Evolutionary conservation across 2,888 invertebrate species (phyloP).

Genomic region (Melitaea athalia): DNA sequence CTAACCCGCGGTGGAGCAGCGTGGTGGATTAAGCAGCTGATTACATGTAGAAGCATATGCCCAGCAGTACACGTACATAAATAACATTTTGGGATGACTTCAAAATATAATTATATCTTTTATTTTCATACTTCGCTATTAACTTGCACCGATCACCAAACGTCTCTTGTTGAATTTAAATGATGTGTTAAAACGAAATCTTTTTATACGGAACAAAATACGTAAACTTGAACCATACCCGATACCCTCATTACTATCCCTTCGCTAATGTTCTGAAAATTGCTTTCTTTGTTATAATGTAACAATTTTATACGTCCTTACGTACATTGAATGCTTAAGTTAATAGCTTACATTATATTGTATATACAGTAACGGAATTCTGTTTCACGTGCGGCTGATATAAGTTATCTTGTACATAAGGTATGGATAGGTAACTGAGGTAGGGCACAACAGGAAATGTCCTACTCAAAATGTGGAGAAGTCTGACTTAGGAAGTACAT

Average conservation of each 20-base stretch:
- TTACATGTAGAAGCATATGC: too few species aligned
- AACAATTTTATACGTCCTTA: slow-evolving; percentile 28
- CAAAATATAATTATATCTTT: neutral
- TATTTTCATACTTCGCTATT: neutral
- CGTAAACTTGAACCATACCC: slow-evolving; percentile 53
- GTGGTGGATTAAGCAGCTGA: too few species aligned
- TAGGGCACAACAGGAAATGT: too few species aligned
- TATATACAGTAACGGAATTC: neutral
- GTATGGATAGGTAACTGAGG: too few species aligned
- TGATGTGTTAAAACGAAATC: slow-evolving; percentile 62
- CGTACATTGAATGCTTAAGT: slow-evolving; percentile 15
- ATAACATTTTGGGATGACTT: too few species aligned
- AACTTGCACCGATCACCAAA: slow-evolving; percentile 34
- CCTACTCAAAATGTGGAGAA: too few species aligned
- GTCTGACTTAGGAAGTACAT: too few species aligned
- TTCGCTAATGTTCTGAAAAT: slow-evolving; percentile 36
- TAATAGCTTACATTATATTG: slow-evolving; percentile 1
- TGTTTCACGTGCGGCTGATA: too few species aligned
- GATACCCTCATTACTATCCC: slow-evolving; percentile 44
- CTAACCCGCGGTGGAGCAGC: too few species aligned
- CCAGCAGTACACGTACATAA: too few species aligned
- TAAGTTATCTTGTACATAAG: too few species aligned
- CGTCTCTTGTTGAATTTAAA: slow-evolving; percentile 59
- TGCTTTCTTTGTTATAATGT: slow-evolving; percentile 38
- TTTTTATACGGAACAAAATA: slow-evolving; percentile 55